Conservation (phyloP, 2,888 invertebrate species). For the Ellobium chinense region DNA sequence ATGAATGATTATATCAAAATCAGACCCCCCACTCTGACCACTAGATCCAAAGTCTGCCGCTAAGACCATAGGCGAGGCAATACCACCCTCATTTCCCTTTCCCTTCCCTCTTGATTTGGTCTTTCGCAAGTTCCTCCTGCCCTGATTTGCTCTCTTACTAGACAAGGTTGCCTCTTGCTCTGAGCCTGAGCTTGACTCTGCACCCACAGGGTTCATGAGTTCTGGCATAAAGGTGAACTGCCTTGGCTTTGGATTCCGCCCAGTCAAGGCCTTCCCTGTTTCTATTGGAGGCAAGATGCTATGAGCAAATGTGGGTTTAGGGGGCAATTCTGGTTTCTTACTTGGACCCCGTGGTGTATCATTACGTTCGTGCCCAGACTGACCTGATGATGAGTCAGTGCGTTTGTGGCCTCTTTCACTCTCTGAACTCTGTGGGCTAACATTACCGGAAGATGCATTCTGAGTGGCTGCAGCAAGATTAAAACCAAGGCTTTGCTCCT, state of each 20-base stretch:
- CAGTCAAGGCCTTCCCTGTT: slow-evolving; percentile 34
- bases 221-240: slow-evolving; percentile 52
- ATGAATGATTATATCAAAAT: slow-evolving; percentile 44
- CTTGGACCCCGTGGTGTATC: slow-evolving; percentile 28
- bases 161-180: slow-evolving; percentile 67
- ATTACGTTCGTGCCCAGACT: slow-evolving; percentile 36
- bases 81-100: slow-evolving; percentile 69
- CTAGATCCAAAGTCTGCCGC: slow-evolving; percentile 41
- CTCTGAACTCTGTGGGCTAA: slow-evolving; percentile 52
- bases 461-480: slow-evolving; percentile 9
- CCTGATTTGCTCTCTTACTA: slow-evolving; percentile 53
- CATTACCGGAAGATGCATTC: slow-evolving; percentile 46
- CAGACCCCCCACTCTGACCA: slow-evolving; percentile 21
- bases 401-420: slow-evolving; percentile 43
- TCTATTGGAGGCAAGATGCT: slow-evolving; percentile 56
- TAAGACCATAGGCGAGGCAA: slow-evolving; percentile 61
- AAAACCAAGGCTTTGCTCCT: neutral
- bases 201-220: slow-evolving; percentile 28
- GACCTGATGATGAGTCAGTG: slow-evolving; percentile 41
- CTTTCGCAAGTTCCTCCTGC: slow-evolving; percentile 70
- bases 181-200: slow-evolving; percentile 72
- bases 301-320: slow-evolving; percentile 66
- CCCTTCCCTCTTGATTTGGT: slow-evolving; percentile 76
- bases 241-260: slow-evolving; percentile 53
- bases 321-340: slow-evolving; percentile 62